These are phyloP conservation scores for Apoda limacodes DNA, from an alignment of 2,888 invertebrate genomes.

Conservation along the genomic window DNA sequence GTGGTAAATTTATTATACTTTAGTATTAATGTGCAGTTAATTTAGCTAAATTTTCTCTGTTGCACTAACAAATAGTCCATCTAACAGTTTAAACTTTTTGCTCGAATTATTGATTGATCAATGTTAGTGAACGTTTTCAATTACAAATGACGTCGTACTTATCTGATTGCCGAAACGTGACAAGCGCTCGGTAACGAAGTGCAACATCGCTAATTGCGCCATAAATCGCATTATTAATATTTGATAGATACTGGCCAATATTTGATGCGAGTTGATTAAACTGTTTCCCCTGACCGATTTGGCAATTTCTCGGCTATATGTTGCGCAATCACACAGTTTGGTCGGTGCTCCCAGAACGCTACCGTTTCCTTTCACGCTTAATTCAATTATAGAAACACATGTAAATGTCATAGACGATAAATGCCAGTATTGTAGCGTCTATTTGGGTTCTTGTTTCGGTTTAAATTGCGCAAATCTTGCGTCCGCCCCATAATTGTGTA, in stretches of 20 bases:
- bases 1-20: too few species aligned
- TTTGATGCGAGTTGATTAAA: slow-evolving; percentile 25
- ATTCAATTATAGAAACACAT: slow-evolving; percentile 55
- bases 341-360: slow-evolving; percentile 24
- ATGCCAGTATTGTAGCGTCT: slow-evolving; percentile 28
- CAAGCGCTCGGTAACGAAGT: slow-evolving; percentile 14
- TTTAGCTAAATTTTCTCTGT: too few species aligned
- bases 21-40: too few species aligned
- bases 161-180: slow-evolving; percentile 18
- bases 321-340: slow-evolving; percentile 31
- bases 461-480: slow-evolving; percentile 30
- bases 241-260: too few species aligned
- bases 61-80: slow-evolving; percentile 26
- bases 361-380: slow-evolving; percentile 41
- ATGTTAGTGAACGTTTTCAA: slow-evolving; percentile 6
- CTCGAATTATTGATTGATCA: slow-evolving; percentile 1
- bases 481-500: slow-evolving; percentile 21
- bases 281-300: slow-evolving; percentile 39
- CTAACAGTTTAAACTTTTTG: slow-evolving; percentile 1
- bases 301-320: slow-evolving; percentile 28
- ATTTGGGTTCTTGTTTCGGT: slow-evolving; percentile 14
- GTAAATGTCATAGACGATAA: slow-evolving; percentile 51
- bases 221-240: slow-evolving; percentile 27
- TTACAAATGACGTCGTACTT: slow-evolving; percentile 11
- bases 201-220: slow-evolving; percentile 24